These are phyloP conservation scores for Indicator maculatus DNA, from an alignment of 2,113 vertebrate genomes.

Conservation along the genomic window DNA sequence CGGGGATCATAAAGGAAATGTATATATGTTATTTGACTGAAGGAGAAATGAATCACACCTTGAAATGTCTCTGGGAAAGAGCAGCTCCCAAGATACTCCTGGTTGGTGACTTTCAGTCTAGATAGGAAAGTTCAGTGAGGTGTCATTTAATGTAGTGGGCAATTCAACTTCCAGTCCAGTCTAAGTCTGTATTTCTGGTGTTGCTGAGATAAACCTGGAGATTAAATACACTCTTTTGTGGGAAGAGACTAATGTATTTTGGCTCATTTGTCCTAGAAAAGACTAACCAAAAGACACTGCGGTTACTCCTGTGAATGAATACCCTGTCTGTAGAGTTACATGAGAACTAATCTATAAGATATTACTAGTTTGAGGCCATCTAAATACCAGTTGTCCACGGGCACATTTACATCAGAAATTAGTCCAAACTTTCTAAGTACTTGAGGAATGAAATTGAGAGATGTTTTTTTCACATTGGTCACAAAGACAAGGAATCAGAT, in stretches of 20 bases:
- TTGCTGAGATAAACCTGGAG: not conserved
- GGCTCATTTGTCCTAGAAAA: not conserved
- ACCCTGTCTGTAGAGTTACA: not conserved
- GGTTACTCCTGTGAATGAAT: not conserved
- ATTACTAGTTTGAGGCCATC: not conserved
- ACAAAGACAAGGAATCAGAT: not conserved
- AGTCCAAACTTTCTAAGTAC: not conserved
- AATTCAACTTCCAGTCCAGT: not conserved
- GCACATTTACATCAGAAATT: not conserved
- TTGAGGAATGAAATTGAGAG: not conserved
- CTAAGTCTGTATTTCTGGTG: not conserved
- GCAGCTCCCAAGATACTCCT: not conserved
- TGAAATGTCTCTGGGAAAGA: constrained; percentile 18
- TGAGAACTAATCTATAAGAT: not conserved
- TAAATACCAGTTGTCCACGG: not conserved
- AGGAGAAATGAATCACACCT: not conserved
- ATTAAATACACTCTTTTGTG: not conserved
- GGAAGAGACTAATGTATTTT: not conserved
- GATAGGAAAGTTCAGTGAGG: not conserved
- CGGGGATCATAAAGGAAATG: not conserved
- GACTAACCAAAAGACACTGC: not conserved
- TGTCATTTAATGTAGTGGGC: not conserved
- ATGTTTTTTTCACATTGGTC: not conserved
- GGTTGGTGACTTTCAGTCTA: not conserved
- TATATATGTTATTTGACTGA: not conserved